Percentiles rank a stretch among this genome's conserved stretches.
These are phyloP conservation scores for Pluvialis apricaria DNA, from an alignment of 2,113 vertebrate species.

Conservation along the genomic window DNA sequence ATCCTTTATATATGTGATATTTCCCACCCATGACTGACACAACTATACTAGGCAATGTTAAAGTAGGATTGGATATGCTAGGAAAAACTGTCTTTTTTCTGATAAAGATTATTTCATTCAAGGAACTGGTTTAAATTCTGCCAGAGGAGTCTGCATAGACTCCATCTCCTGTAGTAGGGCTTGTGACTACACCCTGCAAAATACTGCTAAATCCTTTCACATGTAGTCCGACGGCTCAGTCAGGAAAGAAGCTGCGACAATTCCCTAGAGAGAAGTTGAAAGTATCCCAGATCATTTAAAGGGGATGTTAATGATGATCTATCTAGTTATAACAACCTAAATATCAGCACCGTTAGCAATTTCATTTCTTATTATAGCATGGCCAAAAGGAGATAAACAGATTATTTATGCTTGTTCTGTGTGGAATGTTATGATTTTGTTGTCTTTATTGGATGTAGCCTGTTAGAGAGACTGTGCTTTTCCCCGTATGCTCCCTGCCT, in stretches of 20 bases:
- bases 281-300: constrained; percentile 28
- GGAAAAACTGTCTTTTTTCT: background rate
- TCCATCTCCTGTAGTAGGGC: background rate
- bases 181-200: background rate
- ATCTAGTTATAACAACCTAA: constrained; percentile 24
- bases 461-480: background rate
- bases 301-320: constrained; percentile 16
- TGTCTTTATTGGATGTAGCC: background rate
- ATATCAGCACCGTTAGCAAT: background rate
- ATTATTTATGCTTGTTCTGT: constrained; percentile 24
- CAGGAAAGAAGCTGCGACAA: background rate
- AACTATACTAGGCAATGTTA: background rate
- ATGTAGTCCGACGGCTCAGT: background rate
- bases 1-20: background rate
- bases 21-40: background rate
- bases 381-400: constrained; percentile 32
- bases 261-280: background rate
- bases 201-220: background rate
- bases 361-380: constrained; percentile 7
- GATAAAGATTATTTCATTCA: background rate
- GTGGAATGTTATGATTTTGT: background rate
- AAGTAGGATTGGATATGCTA: background rate
- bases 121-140: background rate
- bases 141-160: background rate
- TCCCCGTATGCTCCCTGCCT: background rate